phyloP scores from a whole-genome alignment of 2,797 vertebrate genomes.

The Cercopithecus neglectus region DNA sequence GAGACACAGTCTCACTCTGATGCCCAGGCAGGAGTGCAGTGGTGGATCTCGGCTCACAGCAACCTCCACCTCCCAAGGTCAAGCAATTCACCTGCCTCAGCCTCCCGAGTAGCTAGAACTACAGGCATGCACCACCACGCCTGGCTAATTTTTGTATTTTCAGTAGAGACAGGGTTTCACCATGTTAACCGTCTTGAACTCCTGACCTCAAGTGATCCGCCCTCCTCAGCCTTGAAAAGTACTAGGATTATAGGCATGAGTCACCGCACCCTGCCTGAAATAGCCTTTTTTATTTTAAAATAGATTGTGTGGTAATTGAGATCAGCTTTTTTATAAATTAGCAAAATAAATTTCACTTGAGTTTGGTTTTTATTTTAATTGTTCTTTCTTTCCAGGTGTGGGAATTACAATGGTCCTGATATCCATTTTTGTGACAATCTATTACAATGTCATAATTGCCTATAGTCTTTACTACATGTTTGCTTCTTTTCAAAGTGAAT shows the following conservation, averaged over 20 bases:
- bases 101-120: not conserved
- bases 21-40: not conserved
- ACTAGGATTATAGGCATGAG: not conserved
- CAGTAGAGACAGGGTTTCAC: not conserved
- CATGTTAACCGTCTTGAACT: not conserved
- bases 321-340: not conserved
- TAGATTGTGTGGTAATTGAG: constrained; percentile 33
- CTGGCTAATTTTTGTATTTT: not conserved
- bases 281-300: not conserved
- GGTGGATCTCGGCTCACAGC: not conserved
- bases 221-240: not conserved
- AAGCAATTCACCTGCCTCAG: not conserved
- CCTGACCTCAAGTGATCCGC: not conserved
- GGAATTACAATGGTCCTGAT: constrained; percentile 92
- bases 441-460: constrained; percentile 95
- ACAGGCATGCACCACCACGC: not conserved
- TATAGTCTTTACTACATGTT: constrained; percentile 97
- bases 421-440: constrained; percentile 89
- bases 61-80: not conserved
- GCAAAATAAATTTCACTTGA: not conserved
- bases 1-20: not conserved
- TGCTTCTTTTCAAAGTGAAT: constrained; percentile 92
- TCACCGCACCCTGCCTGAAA: not conserved
- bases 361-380: not conserved
- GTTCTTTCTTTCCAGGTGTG: constrained; percentile 88